These are phyloP conservation scores for Pelodiscus sinensis DNA, from an alignment of 2,113 vertebrate species.

Conservation along the genomic window DNA sequence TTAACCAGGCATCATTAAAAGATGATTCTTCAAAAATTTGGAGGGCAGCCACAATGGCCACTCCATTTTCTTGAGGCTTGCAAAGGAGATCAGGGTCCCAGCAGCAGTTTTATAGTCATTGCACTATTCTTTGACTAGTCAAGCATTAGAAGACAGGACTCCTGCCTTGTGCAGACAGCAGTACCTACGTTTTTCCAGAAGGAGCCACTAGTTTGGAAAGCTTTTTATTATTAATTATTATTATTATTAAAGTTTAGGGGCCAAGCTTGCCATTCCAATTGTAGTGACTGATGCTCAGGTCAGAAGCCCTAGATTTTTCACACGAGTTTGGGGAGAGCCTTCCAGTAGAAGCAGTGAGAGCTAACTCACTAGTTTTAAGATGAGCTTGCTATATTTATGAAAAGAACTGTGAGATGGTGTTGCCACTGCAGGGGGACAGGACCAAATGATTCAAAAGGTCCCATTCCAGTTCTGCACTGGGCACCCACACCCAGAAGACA, in stretches of 20 bases:
- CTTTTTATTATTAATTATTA: no score
- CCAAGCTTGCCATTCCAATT: background rate
- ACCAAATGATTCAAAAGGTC: background rate
- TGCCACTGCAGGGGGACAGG: background rate
- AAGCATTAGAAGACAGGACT: background rate
- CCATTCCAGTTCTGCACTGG: background rate
- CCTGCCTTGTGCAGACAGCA: background rate
- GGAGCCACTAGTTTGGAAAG: accelerated
- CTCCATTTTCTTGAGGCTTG: background rate
- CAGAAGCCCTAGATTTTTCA: background rate
- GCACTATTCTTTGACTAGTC: background rate
- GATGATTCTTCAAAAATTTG: background rate
- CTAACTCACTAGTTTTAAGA: background rate
- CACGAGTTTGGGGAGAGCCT: background rate
- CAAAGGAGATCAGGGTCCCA: background rate
- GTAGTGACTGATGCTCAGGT: background rate
- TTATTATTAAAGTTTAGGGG: no score
- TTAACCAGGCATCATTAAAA: background rate
- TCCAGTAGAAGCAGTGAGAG: background rate
- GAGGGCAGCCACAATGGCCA: background rate
- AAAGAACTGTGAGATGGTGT: background rate
- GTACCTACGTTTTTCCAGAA: background rate
- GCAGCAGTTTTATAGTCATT: no score
- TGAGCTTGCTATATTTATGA: background rate
- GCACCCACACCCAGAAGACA: background rate